Percentiles rank a stretch among this genome's conserved stretches.
phyloP scores from a whole-genome alignment of 2,113 vertebrate genomes.

The Channa maculata region DNA sequence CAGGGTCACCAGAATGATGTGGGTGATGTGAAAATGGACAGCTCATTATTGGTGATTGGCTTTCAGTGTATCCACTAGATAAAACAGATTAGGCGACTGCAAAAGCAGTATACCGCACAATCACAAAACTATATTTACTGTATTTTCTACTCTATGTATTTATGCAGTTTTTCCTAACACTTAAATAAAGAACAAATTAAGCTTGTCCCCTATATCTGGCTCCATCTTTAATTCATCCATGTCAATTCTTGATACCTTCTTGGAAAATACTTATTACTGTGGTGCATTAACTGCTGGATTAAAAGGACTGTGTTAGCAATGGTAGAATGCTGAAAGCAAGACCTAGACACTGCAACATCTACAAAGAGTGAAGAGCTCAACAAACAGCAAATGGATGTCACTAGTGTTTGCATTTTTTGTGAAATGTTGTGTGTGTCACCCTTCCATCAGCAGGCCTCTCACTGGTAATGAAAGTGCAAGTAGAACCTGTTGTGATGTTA shows the following conservation, averaged over 20 bases:
- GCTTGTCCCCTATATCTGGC: too few relatives aligned
- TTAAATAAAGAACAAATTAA: too few relatives aligned
- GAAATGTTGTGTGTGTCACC: neutral
- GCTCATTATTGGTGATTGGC: neutral
- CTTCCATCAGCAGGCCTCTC: neutral
- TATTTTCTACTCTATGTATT: too few relatives aligned
- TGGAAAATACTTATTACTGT: neutral
- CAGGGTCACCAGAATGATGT: neutral
- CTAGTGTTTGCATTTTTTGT: neutral
- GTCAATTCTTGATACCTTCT: constrained; percentile 42
- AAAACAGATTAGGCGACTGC: neutral
- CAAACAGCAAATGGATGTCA: neutral
- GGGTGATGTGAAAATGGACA: neutral
- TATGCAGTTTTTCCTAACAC: too few relatives aligned
- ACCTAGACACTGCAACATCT: neutral
- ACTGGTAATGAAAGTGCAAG: neutral
- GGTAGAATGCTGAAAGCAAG: neutral
- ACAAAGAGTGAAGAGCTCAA: too few relatives aligned
- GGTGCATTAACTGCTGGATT: neutral
- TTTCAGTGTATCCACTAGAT: neutral
- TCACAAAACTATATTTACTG: too few relatives aligned
- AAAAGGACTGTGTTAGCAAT: neutral
- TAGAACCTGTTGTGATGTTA: neutral
- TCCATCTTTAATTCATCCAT: neutral
- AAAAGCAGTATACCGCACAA: too few relatives aligned